A percentile compares a stretch with the other conserved stretches of the same genome.
These are phyloP conservation scores for Chaetophractus vellerosus DNA, from an alignment of 2,797 vertebrate genomes.

Conservation along the genomic window DNA sequence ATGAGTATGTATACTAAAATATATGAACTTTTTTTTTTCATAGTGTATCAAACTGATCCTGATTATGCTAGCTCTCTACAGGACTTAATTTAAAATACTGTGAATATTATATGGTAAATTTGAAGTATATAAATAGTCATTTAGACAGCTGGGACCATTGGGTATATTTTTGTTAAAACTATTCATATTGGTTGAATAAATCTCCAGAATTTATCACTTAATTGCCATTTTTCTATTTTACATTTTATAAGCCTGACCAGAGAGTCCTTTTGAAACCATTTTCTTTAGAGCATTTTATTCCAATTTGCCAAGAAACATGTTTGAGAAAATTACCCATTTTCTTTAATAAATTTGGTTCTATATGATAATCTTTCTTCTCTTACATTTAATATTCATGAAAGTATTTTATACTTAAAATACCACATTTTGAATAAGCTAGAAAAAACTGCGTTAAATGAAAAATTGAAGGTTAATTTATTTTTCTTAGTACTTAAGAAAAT, in stretches of 20 bases:
- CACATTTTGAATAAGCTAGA: constrained; percentile 45
- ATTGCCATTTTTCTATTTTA: neutral
- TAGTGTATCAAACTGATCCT: neutral
- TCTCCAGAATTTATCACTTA: neutral
- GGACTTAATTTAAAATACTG: neutral
- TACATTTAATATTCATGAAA: constrained; percentile 57
- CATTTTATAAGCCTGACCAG: neutral
- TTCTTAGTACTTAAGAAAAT: constrained; percentile 31
- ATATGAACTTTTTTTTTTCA: neutral
- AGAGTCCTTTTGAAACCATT: constrained; percentile 36
- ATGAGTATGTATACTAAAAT: neutral
- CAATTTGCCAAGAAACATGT: constrained; percentile 23
- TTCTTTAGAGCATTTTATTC: constrained; percentile 43
- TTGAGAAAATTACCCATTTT: constrained; percentile 60
- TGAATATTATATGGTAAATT: neutral
- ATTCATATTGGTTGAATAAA: neutral
- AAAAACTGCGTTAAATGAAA: constrained; percentile 41
- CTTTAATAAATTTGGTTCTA: constrained; percentile 27
- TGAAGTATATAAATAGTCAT: neutral
- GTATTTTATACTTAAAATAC: neutral
- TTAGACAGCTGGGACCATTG: neutral
- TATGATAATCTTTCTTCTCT: constrained; percentile 19
- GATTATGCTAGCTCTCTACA: neutral
- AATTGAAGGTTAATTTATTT: neutral
- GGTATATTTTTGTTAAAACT: neutral